A percentile compares a stretch with the other conserved stretches of the same genome.
Evolutionary conservation across 2,113 vertebrate species (phyloP).

Genomic region (Xiphophorus maculatus): DNA sequence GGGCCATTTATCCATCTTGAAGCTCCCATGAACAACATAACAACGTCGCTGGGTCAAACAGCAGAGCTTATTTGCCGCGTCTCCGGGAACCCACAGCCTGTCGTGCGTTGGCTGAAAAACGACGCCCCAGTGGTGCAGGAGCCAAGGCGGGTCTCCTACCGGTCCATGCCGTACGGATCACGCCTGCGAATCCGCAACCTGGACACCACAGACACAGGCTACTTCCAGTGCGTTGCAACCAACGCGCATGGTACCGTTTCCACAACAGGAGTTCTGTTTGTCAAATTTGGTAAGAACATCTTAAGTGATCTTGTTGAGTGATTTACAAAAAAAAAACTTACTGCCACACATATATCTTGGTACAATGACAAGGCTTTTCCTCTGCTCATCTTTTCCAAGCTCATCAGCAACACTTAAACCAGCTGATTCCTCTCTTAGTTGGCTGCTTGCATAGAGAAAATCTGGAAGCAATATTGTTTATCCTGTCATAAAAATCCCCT

Average conservation of each 20-base stretch:
- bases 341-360: background rate
- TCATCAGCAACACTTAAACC: constrained; percentile 22
- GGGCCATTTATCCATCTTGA: constrained; percentile 90
- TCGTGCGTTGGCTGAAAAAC: constrained; percentile 95
- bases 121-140: constrained; percentile 96
- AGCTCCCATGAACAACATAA: constrained; percentile 98
- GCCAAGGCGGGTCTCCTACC: constrained; percentile 90
- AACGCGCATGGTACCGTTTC: constrained; percentile 90
- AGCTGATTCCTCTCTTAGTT: constrained; percentile 44
- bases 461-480: constrained; percentile 71
- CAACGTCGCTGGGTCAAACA: constrained; percentile 91
- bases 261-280: constrained; percentile 93
- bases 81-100: constrained; percentile 87
- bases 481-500: constrained; percentile 61
- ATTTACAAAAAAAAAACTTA: background rate
- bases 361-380: background rate
- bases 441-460: constrained; percentile 46
- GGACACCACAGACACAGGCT: constrained; percentile 96
- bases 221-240: constrained; percentile 96
- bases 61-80: constrained; percentile 94
- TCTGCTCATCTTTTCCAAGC: constrained; percentile 22
- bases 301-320: background rate
- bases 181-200: constrained; percentile 94
- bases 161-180: constrained; percentile 87
- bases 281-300: constrained; percentile 91